Evolutionary conservation across 2,797 vertebrate species (phyloP).

Genomic region (Octomys mimax): DNA sequence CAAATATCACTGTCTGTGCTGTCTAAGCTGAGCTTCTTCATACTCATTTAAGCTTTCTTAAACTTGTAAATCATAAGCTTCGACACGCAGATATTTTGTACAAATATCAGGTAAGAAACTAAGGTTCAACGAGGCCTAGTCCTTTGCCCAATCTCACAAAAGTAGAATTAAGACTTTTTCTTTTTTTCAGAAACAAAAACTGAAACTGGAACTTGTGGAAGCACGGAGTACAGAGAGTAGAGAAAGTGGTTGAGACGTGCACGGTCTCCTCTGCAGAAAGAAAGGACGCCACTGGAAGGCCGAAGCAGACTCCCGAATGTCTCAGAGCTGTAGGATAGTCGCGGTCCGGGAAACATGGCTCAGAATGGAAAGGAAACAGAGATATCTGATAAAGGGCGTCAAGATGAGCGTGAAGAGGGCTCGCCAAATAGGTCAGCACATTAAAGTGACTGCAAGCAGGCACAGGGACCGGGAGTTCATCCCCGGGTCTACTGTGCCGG

Average conservation of each 20-base stretch:
- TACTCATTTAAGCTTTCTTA: background rate
- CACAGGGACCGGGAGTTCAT: too few species aligned
- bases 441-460: too few species aligned
- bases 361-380: background rate
- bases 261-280: background rate
- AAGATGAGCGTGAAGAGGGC: background rate
- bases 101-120: background rate
- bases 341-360: background rate
- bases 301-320: background rate
- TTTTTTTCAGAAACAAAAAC: background rate
- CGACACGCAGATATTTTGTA: conserved; percentile 16
- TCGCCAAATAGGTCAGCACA: too few species aligned
- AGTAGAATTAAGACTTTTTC: conserved; percentile 7
- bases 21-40: background rate
- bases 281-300: background rate
- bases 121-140: background rate
- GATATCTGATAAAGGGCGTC: too few species aligned
- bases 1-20: background rate
- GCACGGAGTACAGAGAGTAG: background rate
- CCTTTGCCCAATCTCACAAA: background rate
- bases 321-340: background rate
- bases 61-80: background rate
- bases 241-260: background rate
- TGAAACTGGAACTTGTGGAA: background rate
- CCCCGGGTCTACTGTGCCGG: too few species aligned